Conservation (phyloP, 2,113 vertebrate species). For the Phasianus colchicus region DNA sequence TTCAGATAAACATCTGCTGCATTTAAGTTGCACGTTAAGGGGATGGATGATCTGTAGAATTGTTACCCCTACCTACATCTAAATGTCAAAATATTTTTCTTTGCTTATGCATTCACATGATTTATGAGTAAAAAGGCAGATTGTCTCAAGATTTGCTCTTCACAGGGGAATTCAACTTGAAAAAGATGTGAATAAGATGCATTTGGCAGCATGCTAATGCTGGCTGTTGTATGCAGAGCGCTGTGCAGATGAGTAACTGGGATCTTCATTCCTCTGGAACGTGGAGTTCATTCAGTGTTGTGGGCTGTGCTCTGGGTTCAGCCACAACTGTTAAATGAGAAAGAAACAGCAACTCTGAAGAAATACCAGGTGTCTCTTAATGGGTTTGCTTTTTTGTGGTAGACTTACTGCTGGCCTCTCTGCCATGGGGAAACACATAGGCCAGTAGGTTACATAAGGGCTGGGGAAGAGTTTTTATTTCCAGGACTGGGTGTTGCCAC, state of each 20-base stretch:
- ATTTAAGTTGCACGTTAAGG: background rate
- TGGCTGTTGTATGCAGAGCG: background rate
- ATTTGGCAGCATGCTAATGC: background rate
- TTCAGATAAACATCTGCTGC: background rate
- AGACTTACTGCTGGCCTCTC: fast-evolving
- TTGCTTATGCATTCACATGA: background rate
- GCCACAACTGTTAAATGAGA: background rate
- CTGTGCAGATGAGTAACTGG: background rate
- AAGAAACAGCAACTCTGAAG: background rate
- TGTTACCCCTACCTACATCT: background rate
- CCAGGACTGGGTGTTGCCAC: constrained; percentile 2
- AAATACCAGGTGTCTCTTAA: background rate
- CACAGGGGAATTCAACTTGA: background rate
- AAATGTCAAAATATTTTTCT: background rate
- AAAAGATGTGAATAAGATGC: background rate
- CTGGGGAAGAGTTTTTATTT: background rate
- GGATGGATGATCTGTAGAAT: background rate
- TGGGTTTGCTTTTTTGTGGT: background rate
- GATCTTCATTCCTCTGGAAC: background rate
- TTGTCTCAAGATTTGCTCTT: background rate
- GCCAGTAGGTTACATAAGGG: background rate
- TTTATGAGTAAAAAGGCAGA: background rate
- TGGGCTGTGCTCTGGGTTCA: background rate
- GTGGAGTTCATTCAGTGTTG: background rate
- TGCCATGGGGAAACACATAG: fast-evolving